A percentile compares a stretch with the other conserved stretches of the same genome.
phyloP scores from a whole-genome alignment of 1,140 invertebrate species.

The Trachymyrmex septentrionalis region DNA sequence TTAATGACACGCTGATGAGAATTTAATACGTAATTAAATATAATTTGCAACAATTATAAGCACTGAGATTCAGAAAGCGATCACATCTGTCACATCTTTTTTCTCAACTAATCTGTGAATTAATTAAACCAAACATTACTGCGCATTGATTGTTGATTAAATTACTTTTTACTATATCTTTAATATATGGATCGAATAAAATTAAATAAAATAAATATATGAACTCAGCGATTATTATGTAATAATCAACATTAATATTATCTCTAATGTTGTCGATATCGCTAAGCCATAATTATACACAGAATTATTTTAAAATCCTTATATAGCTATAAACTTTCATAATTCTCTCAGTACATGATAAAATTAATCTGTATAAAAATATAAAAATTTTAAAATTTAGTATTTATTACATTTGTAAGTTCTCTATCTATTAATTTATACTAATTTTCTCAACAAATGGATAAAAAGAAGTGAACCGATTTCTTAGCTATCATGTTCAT shows the following conservation, averaged over 20 bases:
- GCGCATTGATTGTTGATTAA: slow-evolving; percentile 18
- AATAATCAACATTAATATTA: slow-evolving; percentile 2
- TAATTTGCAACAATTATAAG: slow-evolving; percentile 61
- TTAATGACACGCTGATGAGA: slow-evolving; percentile 37
- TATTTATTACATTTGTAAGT: not conserved
- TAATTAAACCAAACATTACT: slow-evolving; percentile 26
- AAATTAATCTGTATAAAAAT: slow-evolving; percentile 14
- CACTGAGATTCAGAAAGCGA: not conserved
- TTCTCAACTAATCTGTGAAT: not conserved
- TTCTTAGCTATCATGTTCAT: not conserved
- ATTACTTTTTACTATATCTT: slow-evolving; percentile 26
- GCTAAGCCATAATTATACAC: not conserved
- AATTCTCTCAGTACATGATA: not conserved
- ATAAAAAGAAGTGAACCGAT: not conserved
- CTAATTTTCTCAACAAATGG: not conserved
- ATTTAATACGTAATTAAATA: slow-evolving; percentile 37
- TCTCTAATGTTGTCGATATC: slow-evolving; percentile 6
- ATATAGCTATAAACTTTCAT: not conserved
- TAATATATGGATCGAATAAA: slow-evolving; percentile 6
- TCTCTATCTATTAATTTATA: too few species aligned
- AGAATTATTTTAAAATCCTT: not conserved
- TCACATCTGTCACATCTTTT: not conserved
- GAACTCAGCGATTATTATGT: not conserved
- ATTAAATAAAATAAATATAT: slow-evolving; percentile 45
- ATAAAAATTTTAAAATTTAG: not conserved